Evolutionary conservation across 2,888 invertebrate genomes (phyloP), one percentile per base, ranked within the genome.

Genomic region (Oxystoma pomonae): DNA sequence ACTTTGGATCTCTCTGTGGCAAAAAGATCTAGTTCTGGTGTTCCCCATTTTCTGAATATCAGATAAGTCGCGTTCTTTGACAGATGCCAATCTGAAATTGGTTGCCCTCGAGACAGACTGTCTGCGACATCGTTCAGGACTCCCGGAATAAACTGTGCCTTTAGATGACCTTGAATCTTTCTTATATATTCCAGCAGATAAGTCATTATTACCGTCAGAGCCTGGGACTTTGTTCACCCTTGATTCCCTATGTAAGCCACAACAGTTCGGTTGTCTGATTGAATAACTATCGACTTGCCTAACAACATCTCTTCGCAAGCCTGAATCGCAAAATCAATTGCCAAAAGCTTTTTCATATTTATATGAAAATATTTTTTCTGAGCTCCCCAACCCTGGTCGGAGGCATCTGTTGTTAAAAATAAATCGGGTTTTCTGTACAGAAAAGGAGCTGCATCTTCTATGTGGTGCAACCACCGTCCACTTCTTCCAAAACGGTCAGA

Each of bases 91-190:
- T 35, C 35, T 12, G 12, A 35, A 3, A 12, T 35, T 35, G 35
- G 12, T 35, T 35, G 3, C 35, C 12, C n/a, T n/a, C n/a, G 18
- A 9, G 67, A 70, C 16, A 70, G 57, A 55, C 67, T 68, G 68
- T 71, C 67, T 9, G 71, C 70, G 1, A 67, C 35, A 17, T 66
- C 67, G 67, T 71, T 71, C 65, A 20, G 68, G 12, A 49, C 18
- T 2, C 70, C 67, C 20, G 67, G 70, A 12, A 70, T 58, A 59
- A 67, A 69, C 9, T n/a, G n/a, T n/a, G n/a, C n/a, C n/a, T n/a
- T n/a, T n/a, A n/a, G n/a, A n/a, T n/a, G n/a, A n/a, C n/a, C n/a
- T n/a, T n/a, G n/a, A n/a, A n/a, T n/a, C n/a, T n/a, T n/a, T n/a
- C n/a, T n/a, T n/a, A 67, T 55, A 19, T 67, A 20, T 1, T 7